A percentile compares a stretch with the other conserved stretches of the same genome.
Evolutionary conservation across 2,888 invertebrate genomes (phyloP).

Genomic region (Melipona beecheii): DNA sequence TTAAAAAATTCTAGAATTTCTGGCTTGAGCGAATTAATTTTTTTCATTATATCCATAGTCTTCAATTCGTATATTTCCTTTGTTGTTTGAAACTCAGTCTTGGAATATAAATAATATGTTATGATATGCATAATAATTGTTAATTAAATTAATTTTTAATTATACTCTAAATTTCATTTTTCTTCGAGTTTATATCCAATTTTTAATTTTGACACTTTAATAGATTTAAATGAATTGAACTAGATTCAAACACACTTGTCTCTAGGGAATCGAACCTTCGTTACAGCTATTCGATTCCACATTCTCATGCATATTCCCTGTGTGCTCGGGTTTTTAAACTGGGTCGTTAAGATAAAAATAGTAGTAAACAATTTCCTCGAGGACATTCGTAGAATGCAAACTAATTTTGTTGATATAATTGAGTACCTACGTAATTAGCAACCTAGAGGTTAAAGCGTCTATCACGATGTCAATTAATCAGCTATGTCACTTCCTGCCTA

Average conservation of each 20-base stretch:
- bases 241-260: neutral
- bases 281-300: neutral
- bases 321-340: neutral
- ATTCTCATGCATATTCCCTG: neutral
- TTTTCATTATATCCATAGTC: neutral
- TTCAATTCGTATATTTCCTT: neutral
- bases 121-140: neutral
- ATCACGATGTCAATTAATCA: constrained; percentile 25
- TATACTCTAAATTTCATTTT: neutral
- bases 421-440: neutral
- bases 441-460: neutral
- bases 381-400: neutral
- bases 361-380: neutral
- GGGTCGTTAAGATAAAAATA: neutral
- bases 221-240: neutral
- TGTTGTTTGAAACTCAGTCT: neutral
- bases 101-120: neutral
- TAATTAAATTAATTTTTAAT: neutral
- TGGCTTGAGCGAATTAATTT: neutral
- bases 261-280: neutral
- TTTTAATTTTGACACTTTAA: too few relatives aligned
- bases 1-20: neutral
- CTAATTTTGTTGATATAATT: neutral
- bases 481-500: constrained; percentile 18
- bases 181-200: neutral